Evolutionary conservation across 2,797 vertebrate genomes (phyloP).

Genomic region (Mus spretus): DNA sequence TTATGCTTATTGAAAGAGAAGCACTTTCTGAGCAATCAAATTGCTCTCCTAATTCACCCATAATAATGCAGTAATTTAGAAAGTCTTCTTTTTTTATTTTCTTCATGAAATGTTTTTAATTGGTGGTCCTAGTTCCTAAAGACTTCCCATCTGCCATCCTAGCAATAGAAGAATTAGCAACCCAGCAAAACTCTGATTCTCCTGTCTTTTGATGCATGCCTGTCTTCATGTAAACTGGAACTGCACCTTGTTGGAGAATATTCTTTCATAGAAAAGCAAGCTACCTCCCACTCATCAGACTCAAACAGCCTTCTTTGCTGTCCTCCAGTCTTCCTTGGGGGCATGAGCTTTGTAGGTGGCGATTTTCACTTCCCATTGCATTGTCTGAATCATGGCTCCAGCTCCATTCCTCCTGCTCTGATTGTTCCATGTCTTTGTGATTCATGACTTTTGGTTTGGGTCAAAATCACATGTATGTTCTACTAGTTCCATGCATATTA

Average conservation of each 20-base stretch:
- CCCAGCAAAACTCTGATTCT: conserved; percentile 16
- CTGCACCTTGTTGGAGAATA: conserved; percentile 42
- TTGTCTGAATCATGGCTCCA: background rate
- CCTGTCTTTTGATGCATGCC: background rate
- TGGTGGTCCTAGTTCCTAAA: conserved; percentile 67
- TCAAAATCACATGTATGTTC: background rate
- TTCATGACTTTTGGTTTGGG: background rate
- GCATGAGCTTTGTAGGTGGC: background rate
- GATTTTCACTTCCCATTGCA: background rate
- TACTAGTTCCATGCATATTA: conserved; percentile 26
- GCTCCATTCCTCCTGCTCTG: background rate
- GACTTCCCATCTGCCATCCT: conserved; percentile 65
- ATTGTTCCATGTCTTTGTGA: background rate
- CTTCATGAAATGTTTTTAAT: conserved; percentile 77
- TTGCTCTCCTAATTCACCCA: conserved; percentile 80
- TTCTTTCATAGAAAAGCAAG: background rate
- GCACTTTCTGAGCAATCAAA: conserved; percentile 83
- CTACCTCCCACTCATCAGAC: background rate
- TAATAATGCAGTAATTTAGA: conserved; percentile 82
- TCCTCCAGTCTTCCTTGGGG: background rate
- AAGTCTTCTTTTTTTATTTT: conserved; percentile 76
- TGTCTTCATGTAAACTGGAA: conserved; percentile 50
- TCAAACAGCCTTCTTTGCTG: background rate
- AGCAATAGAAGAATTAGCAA: conserved; percentile 23
- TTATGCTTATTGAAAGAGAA: conserved; percentile 84